A percentile compares a stretch with the other conserved stretches of the same genome.
Evolutionary conservation across 1,140 invertebrate species (phyloP).

Genomic region (Drosophila bifasciata): DNA sequence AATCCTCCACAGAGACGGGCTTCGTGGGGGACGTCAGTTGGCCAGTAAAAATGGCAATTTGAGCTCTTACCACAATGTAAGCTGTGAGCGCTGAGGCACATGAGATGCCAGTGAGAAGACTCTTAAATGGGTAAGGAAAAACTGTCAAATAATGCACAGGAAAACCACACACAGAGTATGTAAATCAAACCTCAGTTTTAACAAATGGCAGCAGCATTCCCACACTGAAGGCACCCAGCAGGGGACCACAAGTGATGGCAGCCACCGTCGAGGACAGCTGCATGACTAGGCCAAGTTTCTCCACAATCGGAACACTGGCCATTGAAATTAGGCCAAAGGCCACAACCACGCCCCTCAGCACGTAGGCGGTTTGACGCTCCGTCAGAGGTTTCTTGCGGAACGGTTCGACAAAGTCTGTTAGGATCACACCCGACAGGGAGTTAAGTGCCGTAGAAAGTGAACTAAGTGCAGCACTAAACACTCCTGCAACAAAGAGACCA

Average conservation of each 20-base stretch:
- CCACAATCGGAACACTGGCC: conserved; percentile 88
- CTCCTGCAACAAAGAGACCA: conserved; percentile 91
- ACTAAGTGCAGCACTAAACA: conserved; percentile 90
- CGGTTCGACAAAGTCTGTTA: conserved; percentile 91
- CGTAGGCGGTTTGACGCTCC: conserved; percentile 86
- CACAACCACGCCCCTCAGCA: conserved; percentile 88
- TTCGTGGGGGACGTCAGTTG: conserved; percentile 51
- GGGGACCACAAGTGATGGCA: conserved; percentile 92
- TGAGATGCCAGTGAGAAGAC: conserved; percentile 55
- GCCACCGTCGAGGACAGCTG: conserved; percentile 91
- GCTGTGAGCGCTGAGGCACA: conserved; percentile 35
- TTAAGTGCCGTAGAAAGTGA: conserved; percentile 92
- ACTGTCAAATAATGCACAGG: background rate
- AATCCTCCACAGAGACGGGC: conserved; percentile 61
- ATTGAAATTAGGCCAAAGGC: conserved; percentile 87
- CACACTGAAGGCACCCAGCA: conserved; percentile 93
- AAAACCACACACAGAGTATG: no score
- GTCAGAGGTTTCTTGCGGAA: conserved; percentile 86
- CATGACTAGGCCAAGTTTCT: conserved; percentile 89
- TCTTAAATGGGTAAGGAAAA: conserved; percentile 29
- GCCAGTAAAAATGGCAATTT: conserved; percentile 61
- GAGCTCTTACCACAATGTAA: conserved; percentile 60
- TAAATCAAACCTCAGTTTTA: conserved; percentile 86
- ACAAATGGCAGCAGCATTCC: conserved; percentile 93
- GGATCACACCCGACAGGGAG: conserved; percentile 90